phyloP scores from a whole-genome alignment of 30 jellyfish, hydroid and myxozoan species.

The Sanderia malayensis region DNA sequence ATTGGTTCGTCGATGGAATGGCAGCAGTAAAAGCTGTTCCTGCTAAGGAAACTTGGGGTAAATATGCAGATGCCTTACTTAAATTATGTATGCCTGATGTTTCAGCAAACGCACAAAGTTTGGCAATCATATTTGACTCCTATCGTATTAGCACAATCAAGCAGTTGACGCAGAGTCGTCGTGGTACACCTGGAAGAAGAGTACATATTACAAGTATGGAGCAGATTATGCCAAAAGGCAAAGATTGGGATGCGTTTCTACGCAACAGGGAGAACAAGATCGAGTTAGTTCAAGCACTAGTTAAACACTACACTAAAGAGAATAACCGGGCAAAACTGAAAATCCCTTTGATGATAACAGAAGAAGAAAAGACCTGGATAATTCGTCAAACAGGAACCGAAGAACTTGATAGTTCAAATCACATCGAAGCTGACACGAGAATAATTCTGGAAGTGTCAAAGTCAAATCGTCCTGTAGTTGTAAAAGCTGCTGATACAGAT shows the following conservation, averaged over 20 bases:
- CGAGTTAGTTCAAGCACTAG: slow-evolving; percentile 1
- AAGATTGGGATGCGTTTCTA: neutral
- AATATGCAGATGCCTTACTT: slow-evolving; percentile 1
- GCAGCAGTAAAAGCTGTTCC: too few species aligned
- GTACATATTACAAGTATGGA: too few species aligned
- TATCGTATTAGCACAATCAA: too few species aligned
- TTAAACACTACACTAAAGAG: neutral
- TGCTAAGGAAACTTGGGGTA: too few species aligned
- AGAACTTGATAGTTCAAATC: neutral
- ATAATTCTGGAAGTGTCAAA: neutral
- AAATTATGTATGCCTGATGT: neutral
- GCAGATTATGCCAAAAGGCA: too few species aligned
- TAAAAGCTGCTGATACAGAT: neutral
- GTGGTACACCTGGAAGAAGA: too few species aligned
- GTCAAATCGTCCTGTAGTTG: neutral
- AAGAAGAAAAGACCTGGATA: neutral
- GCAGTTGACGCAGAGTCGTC: too few species aligned
- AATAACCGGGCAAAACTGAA: neutral
- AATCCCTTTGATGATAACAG: neutral
- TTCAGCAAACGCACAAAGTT: too few species aligned
- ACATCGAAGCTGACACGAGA: neutral
- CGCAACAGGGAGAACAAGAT: slow-evolving; percentile 2
- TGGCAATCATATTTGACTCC: too few species aligned
- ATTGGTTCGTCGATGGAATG: too few species aligned
- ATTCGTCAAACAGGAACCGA: slow-evolving; percentile 1